phyloP scores from a whole-genome alignment of 2,113 vertebrate species.

The Amphilophus citrinellus region DNA sequence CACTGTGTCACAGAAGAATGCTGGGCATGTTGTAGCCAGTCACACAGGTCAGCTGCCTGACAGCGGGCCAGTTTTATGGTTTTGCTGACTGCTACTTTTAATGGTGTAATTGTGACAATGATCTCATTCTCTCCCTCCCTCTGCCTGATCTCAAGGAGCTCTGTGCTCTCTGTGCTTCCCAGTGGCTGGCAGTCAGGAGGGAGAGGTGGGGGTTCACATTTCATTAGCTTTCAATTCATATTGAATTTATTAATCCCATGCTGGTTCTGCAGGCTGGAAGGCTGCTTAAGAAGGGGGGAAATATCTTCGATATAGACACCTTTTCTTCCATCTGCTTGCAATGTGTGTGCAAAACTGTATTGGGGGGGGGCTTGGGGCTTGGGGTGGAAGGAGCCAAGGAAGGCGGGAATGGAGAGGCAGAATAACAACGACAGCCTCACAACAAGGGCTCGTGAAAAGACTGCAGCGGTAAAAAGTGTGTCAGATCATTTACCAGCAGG shows the following conservation, averaged over 20 bases:
- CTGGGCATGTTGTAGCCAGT: conserved; percentile 67
- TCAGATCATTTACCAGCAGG: conserved; percentile 80
- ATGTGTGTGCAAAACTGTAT: conserved; percentile 66
- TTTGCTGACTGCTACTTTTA: conserved; percentile 71
- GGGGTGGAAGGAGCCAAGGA: conserved; percentile 5
- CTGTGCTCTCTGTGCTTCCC: conserved; percentile 57
- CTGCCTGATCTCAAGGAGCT: conserved; percentile 52
- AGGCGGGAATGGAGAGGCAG: conserved; percentile 60
- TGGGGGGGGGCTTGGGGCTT: background rate
- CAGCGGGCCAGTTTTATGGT: conserved; percentile 59
- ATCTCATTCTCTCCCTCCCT: conserved; percentile 71
- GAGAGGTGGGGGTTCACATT: conserved; percentile 65
- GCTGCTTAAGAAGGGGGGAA: conserved; percentile 56
- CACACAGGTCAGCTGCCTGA: conserved; percentile 71
- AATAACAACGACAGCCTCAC: conserved; percentile 64
- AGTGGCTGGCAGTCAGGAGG: conserved; percentile 55
- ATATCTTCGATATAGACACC: conserved; percentile 68
- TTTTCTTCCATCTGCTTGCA: conserved; percentile 80
- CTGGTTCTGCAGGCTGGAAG: conserved; percentile 72
- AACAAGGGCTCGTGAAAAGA: conserved; percentile 72
- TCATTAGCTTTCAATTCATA: conserved; percentile 82
- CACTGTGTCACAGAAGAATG: conserved; percentile 69
- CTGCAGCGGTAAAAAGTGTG: conserved; percentile 75
- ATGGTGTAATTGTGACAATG: conserved; percentile 74
- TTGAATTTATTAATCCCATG: conserved; percentile 83